A percentile compares a stretch with the other conserved stretches of the same genome.
Evolutionary conservation across 2,113 vertebrate genomes (phyloP).

Genomic region (Ophthalmolycus amberensis): DNA sequence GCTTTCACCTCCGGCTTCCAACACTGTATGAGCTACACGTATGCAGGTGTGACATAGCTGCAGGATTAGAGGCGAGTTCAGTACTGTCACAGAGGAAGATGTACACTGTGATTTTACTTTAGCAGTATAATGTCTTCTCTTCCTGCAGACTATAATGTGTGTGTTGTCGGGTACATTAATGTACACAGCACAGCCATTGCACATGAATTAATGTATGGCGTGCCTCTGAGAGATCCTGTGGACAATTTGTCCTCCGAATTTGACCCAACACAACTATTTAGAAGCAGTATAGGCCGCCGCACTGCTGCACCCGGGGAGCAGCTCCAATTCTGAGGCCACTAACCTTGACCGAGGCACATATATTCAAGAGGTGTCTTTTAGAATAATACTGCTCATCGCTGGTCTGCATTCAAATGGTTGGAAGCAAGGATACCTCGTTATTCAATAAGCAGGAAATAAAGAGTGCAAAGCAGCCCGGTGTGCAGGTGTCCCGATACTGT

Average conservation of each 20-base stretch:
- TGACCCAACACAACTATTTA: constrained; percentile 2
- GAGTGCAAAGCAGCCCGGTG: neutral
- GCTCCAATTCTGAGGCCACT: constrained; percentile 20
- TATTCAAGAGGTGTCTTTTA: constrained; percentile 10
- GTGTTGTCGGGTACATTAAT: neutral
- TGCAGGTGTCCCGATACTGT: constrained; percentile 14
- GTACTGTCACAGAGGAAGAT: constrained; percentile 24
- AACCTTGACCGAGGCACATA: constrained; percentile 23
- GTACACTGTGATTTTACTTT: constrained; percentile 8
- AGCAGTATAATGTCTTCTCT: neutral
- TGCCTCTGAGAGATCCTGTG: neutral
- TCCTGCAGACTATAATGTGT: neutral
- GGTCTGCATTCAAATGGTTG: constrained; percentile 25
- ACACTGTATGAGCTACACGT: constrained; percentile 33
- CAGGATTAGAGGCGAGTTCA: constrained; percentile 39
- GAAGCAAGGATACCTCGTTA: neutral
- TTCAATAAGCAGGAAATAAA: constrained; percentile 14
- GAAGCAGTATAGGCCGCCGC: neutral
- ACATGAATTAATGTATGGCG: neutral
- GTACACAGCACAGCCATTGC: neutral
- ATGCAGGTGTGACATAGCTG: constrained; percentile 34
- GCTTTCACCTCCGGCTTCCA: constrained; percentile 12
- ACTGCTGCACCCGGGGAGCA: constrained; percentile 20
- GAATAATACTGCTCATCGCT: constrained; percentile 19
- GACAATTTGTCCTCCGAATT: constrained; percentile 2